Evolutionary conservation across 2,113 vertebrate genomes (phyloP).

Genomic region (Chamaea fasciata): DNA sequence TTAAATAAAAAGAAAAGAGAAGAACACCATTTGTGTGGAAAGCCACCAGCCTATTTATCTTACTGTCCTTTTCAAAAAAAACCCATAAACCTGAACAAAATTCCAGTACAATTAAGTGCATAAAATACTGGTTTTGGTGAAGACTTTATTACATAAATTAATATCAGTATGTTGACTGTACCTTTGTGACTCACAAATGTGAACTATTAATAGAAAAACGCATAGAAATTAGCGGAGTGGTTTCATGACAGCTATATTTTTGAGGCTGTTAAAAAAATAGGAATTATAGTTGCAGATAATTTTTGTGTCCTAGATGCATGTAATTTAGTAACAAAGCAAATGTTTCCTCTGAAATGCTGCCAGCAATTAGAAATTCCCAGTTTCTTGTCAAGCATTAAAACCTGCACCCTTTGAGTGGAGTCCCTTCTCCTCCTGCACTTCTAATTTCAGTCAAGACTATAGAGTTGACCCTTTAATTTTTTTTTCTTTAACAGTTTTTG

Average conservation of each 20-base stretch:
- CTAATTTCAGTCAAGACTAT: background rate
- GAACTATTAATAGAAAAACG: background rate
- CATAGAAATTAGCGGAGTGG: background rate
- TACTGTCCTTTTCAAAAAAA: background rate
- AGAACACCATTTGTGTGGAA: background rate
- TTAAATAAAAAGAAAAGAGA: background rate
- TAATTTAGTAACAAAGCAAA: background rate
- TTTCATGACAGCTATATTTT: background rate
- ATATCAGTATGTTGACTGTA: background rate
- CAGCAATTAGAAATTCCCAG: background rate
- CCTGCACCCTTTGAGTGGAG: background rate
- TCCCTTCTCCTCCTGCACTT: background rate
- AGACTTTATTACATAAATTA: background rate
- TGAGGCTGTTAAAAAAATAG: background rate
- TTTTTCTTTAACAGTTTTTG: background rate
- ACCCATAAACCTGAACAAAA: background rate
- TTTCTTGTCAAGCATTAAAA: background rate
- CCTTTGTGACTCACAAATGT: background rate
- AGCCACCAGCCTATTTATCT: background rate
- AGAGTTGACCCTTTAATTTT: background rate
- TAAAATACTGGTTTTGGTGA: background rate
- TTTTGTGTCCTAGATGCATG: background rate
- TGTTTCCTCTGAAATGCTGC: background rate
- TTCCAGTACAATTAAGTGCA: background rate
- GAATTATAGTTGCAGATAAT: background rate